Evolutionary conservation across 2,797 vertebrate species (phyloP).

Genomic region (Parotocinclus haroldoi): DNA sequence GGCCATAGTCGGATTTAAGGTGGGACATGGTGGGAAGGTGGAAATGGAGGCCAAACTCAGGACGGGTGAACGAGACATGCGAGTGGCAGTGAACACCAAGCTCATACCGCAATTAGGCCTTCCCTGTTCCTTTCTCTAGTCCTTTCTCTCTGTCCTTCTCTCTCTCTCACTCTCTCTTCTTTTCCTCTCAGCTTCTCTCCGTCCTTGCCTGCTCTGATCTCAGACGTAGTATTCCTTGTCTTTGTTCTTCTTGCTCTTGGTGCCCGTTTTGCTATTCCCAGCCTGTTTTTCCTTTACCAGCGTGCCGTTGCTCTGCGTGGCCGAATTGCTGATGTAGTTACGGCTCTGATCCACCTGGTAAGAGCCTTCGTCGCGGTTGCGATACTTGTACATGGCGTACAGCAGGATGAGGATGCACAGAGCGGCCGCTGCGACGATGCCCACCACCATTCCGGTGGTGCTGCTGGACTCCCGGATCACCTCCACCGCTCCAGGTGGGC

Average conservation of each 20-base stretch:
- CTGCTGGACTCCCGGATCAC: constrained; percentile 90
- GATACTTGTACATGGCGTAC: constrained; percentile 96
- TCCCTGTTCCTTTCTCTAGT: constrained; percentile 33
- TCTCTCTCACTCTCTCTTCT: constrained; percentile 20
- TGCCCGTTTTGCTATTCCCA: constrained; percentile 79
- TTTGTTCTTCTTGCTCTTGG: constrained; percentile 94
- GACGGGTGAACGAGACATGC: constrained; percentile 14
- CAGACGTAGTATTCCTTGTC: constrained; percentile 97
- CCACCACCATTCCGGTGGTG: constrained; percentile 93
- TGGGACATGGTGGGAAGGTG: too few species aligned
- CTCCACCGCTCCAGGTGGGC: constrained; percentile 85
- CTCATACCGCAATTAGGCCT: constrained; percentile 2
- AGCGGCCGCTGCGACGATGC: constrained; percentile 89
- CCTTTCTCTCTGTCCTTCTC: constrained; percentile 32
- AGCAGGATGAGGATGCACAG: constrained; percentile 94
- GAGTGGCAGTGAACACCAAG: constrained; percentile 34
- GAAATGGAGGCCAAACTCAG: constrained; percentile 16
- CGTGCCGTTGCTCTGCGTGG: constrained; percentile 83
- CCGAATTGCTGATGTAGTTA: constrained; percentile 91
- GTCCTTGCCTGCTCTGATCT: constrained; percentile 52
- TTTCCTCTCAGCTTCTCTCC: constrained; percentile 3
- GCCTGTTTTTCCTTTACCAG: constrained; percentile 88
- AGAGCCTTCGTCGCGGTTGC: constrained; percentile 90
- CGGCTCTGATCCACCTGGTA: constrained; percentile 92
- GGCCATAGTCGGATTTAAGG: constrained; percentile 15